Evolutionary conservation across 2,113 vertebrate genomes (phyloP).

Genomic region (Okapia johnstoni): DNA sequence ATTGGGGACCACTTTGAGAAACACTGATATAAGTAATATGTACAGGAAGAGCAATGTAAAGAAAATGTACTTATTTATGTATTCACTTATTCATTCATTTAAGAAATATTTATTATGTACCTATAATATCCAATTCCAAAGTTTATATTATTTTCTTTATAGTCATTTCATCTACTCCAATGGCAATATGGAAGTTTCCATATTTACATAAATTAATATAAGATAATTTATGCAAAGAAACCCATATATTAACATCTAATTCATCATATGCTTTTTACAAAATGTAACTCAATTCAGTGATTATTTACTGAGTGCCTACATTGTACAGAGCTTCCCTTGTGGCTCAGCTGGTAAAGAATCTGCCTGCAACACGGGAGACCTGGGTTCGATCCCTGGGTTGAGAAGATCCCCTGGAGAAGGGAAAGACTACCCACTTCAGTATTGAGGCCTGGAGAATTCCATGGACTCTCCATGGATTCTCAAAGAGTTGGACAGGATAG

Average conservation of each 20-base stretch:
- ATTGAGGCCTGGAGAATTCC: background rate
- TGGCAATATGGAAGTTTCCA: background rate
- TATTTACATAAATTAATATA: background rate
- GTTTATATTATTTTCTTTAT: background rate
- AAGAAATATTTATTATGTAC: background rate
- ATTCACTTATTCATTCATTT: background rate
- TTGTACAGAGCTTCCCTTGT: background rate
- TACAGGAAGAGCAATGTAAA: background rate
- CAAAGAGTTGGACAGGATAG: background rate
- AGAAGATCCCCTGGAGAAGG: background rate
- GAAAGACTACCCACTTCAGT: background rate
- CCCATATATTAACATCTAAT: background rate
- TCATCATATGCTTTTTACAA: background rate
- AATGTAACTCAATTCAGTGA: background rate
- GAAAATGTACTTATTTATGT: background rate
- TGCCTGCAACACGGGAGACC: background rate
- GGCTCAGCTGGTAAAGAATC: background rate
- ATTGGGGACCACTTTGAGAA: background rate
- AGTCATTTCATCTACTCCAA: background rate
- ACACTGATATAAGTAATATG: background rate
- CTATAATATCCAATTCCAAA: background rate
- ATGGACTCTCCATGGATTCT: background rate
- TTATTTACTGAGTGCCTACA: background rate
- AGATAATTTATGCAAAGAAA: background rate
- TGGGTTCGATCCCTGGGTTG: background rate